Conservation (phyloP, 2,888 invertebrate genomes). For the Drosophila melanocephala region DNA sequence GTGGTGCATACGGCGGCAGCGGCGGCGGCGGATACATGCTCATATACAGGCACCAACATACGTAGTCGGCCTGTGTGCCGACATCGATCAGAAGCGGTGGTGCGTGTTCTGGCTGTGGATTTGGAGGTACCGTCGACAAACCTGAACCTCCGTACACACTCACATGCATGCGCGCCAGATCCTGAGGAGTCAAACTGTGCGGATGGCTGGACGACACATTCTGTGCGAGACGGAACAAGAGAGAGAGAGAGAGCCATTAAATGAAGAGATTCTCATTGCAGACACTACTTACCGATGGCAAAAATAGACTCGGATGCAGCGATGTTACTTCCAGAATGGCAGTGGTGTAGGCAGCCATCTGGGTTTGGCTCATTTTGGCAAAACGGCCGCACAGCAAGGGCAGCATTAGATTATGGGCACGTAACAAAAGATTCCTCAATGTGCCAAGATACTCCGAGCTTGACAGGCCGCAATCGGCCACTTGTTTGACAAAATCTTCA, state of each 20-base stretch:
- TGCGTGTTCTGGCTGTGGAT: constrained; percentile 8
- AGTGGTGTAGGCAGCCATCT: constrained; percentile 61
- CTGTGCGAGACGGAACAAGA: constrained; percentile 23
- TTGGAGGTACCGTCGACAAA: neutral
- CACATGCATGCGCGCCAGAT: constrained; percentile 42
- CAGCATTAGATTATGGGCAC: constrained; percentile 57
- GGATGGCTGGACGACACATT: constrained; percentile 34
- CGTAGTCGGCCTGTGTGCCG: constrained; percentile 58
- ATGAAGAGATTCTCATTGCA: neutral
- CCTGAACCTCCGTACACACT: constrained; percentile 4
- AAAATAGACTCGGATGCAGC: constrained; percentile 62
- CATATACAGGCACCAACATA: constrained; percentile 54
- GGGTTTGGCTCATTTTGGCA: constrained; percentile 46
- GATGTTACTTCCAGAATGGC: constrained; percentile 49
- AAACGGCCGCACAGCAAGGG: constrained; percentile 57
- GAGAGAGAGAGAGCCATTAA: neutral
- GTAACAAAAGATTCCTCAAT: constrained; percentile 56
- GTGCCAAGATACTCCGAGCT: constrained; percentile 62
- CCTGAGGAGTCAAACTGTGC: constrained; percentile 48
- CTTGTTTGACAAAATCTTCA: constrained; percentile 47
- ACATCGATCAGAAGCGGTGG: neutral
- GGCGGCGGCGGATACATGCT: constrained; percentile 38
- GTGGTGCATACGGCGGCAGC: neutral
- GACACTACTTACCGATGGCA: constrained; percentile 46
- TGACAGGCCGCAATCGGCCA: constrained; percentile 34